Evolutionary conservation across 2,113 vertebrate species (phyloP), one percentile per base, ranked within the genome.

Genomic region (Zingel zingel): DNA sequence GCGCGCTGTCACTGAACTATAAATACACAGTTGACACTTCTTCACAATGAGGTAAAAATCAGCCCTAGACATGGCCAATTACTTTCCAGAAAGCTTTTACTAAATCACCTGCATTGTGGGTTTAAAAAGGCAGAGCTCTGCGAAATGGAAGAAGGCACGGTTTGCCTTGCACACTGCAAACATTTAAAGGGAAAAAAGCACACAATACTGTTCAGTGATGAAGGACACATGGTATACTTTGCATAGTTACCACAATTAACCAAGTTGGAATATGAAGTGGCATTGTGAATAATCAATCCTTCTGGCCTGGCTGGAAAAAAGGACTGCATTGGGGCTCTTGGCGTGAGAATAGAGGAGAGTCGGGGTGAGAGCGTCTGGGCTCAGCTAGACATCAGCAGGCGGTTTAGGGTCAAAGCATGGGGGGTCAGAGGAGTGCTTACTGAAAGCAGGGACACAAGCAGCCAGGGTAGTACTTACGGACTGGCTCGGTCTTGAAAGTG

Each of bases 401-500:
- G 61, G 80, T 39, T 78, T 67, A 72, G 83, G 68, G 74, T 83
- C 61, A 84, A 74, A 86, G 84, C 70, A 43, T n/a, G 2, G 39
- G 2, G 75, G 83, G 80, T 85, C 56, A 83, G 69, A 81, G 58
- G 36, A 68, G 51, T 3, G 27, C 47, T 74, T 30, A 58, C 63
- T 76, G n/a, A 36, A 27, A 72, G 64, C 57, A 23, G 58, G 71
- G 58, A 54, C 4, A 39, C 2, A 12, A 39, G 53, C 10, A 23
- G 77, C 0, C 30, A 9, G 68, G 62, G 71, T 23, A 47, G 72
- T 91, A 99, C 98, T 98, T 98, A 99, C 98, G 98, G 86, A 99
- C 96, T 93, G 98, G 98, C 67, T 97, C 95, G 0, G 98, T 99
- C 94, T 96, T 97, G 96, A 99, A 99, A 74, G 92, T 92, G 0